These are phyloP conservation scores for Tipula lateralis DNA, from an alignment of 2,888 invertebrate species.

Conservation along the genomic window DNA sequence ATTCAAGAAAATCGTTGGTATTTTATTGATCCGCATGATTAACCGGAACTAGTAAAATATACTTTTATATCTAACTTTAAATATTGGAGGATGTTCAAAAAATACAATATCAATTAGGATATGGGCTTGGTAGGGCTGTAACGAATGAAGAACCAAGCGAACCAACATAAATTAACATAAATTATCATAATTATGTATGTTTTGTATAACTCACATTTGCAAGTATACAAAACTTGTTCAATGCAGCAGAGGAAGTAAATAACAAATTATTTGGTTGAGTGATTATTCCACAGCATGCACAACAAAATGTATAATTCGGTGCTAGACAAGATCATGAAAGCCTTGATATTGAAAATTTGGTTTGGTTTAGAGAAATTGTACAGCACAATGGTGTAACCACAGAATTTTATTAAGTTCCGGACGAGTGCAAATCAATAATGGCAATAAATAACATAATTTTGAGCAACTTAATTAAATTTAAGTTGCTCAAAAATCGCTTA, in stretches of 20 bases:
- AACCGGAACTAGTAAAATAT: not conserved
- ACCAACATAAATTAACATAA: not conserved
- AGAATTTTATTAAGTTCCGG: too few relatives aligned
- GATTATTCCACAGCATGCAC: not conserved
- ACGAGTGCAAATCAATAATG: too few relatives aligned
- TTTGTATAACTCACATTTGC: not conserved
- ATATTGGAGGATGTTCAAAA: not conserved
- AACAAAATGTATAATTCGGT: not conserved
- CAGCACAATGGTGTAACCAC: too few relatives aligned
- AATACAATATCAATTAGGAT: not conserved
- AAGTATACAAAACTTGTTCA: not conserved
- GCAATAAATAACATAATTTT: not conserved
- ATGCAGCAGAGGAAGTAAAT: constrained; percentile 1
- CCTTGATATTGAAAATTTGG: not conserved
- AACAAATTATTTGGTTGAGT: not conserved
- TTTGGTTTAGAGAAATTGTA: too few relatives aligned
- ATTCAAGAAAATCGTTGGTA: not conserved
- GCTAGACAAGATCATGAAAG: not conserved
- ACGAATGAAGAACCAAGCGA: not conserved
- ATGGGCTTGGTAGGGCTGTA: not conserved
- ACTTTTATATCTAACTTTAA: not conserved
- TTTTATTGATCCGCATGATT: not conserved
- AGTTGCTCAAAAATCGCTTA: too few relatives aligned
- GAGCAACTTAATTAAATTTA: too few relatives aligned
- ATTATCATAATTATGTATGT: not conserved